phyloP scores from a whole-genome alignment of 2,888 invertebrate species.

The Philereme vetulata region DNA sequence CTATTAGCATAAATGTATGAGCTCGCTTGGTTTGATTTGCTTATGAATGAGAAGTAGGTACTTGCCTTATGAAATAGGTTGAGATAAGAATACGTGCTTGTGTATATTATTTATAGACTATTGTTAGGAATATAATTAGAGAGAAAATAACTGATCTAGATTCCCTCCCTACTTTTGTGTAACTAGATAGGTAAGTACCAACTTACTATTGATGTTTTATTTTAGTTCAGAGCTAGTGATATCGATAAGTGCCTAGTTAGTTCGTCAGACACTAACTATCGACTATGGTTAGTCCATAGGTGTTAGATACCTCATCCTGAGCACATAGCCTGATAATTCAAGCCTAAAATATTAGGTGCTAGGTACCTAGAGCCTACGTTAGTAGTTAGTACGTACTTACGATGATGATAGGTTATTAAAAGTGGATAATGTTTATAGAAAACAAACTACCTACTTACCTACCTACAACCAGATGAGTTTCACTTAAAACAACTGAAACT shows the following conservation, averaged over 20 bases:
- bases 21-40: not conserved
- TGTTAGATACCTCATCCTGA: no score
- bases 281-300: no score
- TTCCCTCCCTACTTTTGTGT: not conserved
- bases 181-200: no score
- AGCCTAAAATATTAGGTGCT: no score
- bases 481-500: conserved; percentile 17
- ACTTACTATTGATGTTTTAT: no score
- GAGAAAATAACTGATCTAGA: not conserved
- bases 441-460: conserved; percentile 7
- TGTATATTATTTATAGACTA: conserved; percentile 3
- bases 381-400: not conserved
- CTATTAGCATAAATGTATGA: conserved; percentile 15
- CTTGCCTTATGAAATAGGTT: not conserved
- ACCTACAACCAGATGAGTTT: conserved; percentile 7
- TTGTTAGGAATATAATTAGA: not conserved
- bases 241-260: no score
- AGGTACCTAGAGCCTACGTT: no score
- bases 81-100: not conserved
- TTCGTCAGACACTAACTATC: no score
- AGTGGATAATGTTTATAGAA: conserved; percentile 7
- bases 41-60: conserved; percentile 8
- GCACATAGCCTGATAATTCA: no score
- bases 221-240: no score
- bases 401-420: not conserved